A percentile compares a stretch with the other conserved stretches of the same genome.
phyloP scores from a whole-genome alignment of 1,140 invertebrate genomes.

The Onthophagus taurus region DNA sequence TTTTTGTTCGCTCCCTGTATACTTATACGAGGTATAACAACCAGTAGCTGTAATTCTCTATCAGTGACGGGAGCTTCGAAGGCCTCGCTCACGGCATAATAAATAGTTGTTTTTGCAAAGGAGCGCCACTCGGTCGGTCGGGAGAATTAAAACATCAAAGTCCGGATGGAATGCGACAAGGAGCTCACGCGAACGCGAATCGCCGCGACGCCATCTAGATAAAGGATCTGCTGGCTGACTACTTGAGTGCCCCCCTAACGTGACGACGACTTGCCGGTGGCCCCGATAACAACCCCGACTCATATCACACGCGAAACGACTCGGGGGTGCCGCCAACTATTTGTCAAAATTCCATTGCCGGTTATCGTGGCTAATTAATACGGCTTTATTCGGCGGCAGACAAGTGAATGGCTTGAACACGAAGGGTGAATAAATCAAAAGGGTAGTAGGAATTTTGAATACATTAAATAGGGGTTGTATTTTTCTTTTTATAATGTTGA shows the following conservation, averaged over 20 bases:
- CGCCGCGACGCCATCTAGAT: not conserved
- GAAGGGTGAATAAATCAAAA: no score
- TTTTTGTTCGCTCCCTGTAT: no score
- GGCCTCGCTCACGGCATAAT: conserved; percentile 10
- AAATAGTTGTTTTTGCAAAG: conserved; percentile 12
- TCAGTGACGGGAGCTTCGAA: not conserved
- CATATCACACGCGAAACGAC: not conserved
- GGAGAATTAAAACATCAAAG: conserved; percentile 14
- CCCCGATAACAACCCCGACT: not conserved
- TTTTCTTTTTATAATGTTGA: no score
- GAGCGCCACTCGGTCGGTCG: conserved; percentile 4
- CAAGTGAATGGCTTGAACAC: no score
- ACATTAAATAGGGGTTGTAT: no score
- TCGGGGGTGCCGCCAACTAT: conserved; percentile 4
- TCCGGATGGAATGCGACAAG: conserved; percentile 5
- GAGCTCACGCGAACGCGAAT: conserved; percentile 2
- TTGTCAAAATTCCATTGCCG: conserved; percentile 8
- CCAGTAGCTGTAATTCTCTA: no score
- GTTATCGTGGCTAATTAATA: no score
- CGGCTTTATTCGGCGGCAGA: no score
- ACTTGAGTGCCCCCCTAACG: not conserved
- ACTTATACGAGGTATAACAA: no score
- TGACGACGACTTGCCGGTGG: not conserved
- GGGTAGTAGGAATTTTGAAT: no score
- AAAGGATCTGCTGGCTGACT: not conserved